A percentile compares a stretch with the other conserved stretches of the same genome.
Conservation (phyloP, 1,140 invertebrate species). For the Lysiphlebus fabarum region DNA sequence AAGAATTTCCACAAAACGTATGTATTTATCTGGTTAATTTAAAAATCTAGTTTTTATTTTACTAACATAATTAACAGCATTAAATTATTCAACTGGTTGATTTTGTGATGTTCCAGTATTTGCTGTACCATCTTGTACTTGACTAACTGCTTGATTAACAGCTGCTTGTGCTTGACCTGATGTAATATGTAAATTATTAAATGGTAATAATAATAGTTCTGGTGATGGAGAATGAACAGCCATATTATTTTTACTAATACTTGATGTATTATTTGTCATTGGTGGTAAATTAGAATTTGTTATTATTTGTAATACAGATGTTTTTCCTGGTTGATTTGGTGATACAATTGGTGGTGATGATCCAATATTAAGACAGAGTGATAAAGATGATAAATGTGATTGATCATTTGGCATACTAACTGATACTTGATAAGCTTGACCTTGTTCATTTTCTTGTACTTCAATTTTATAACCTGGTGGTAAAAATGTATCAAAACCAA, state of each 20-base stretch:
- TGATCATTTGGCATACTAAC: slow-evolving; percentile 79
- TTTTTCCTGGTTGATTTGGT: slow-evolving; percentile 52
- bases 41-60: slow-evolving; percentile 99
- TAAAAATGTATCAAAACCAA: slow-evolving; percentile 98
- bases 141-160: slow-evolving; percentile 58
- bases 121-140: slow-evolving; percentile 57
- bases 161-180: slow-evolving; percentile 56
- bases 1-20: slow-evolving; percentile 95
- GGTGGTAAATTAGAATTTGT: slow-evolving; percentile 46
- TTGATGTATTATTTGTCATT: slow-evolving; percentile 48
- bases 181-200: slow-evolving; percentile 53
- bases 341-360: slow-evolving; percentile 48
- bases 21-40: slow-evolving; percentile 96
- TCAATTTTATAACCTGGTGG: slow-evolving; percentile 98
- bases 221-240: slow-evolving; percentile 49
- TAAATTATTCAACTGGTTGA: slow-evolving; percentile 97
- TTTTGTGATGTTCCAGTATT: slow-evolving; percentile 61
- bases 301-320: slow-evolving; percentile 50
- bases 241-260: slow-evolving; percentile 41
- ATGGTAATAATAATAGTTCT: slow-evolving; percentile 47
- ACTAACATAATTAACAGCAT: slow-evolving; percentile 99
- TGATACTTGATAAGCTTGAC: slow-evolving; percentile 70
- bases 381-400: slow-evolving; percentile 53
- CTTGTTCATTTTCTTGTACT: slow-evolving; percentile 86
- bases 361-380: slow-evolving; percentile 53